Evolutionary conservation across 2,797 vertebrate species (phyloP).

Genomic region (Darevskia mixta): DNA sequence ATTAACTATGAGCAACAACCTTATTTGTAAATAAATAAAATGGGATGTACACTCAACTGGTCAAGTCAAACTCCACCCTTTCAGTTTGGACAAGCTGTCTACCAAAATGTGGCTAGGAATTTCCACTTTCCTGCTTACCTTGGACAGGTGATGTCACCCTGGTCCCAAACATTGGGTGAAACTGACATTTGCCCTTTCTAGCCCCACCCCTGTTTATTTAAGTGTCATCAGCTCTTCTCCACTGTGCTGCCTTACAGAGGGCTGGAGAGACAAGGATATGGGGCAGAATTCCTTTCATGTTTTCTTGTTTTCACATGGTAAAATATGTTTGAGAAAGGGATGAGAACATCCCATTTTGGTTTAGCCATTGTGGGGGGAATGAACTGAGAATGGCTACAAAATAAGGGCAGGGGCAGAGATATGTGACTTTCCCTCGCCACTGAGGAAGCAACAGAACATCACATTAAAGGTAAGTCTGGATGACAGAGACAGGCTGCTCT

Average conservation of each 20-base stretch:
- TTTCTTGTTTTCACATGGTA: background rate
- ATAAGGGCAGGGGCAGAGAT: background rate
- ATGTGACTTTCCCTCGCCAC: background rate
- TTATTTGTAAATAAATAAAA: background rate
- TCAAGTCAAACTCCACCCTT: background rate
- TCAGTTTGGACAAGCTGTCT: background rate
- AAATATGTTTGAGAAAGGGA: background rate
- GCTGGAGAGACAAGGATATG: background rate
- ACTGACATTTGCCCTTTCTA: background rate
- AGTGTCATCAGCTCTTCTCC: background rate
- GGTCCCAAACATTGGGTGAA: background rate
- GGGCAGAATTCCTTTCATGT: background rate
- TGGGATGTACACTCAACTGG: no score
- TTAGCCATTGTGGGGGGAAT: background rate
- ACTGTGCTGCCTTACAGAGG: background rate
- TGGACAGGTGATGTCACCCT: background rate
- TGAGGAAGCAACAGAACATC: background rate
- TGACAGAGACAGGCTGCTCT: background rate
- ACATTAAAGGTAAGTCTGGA: background rate
- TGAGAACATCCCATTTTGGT: background rate
- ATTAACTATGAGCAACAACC: background rate
- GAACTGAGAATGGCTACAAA: background rate
- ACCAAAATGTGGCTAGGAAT: no score
- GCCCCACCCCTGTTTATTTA: background rate
- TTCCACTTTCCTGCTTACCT: background rate